Conservation (phyloP, 2,113 vertebrate species). For the Melanocharis versteri region DNA sequence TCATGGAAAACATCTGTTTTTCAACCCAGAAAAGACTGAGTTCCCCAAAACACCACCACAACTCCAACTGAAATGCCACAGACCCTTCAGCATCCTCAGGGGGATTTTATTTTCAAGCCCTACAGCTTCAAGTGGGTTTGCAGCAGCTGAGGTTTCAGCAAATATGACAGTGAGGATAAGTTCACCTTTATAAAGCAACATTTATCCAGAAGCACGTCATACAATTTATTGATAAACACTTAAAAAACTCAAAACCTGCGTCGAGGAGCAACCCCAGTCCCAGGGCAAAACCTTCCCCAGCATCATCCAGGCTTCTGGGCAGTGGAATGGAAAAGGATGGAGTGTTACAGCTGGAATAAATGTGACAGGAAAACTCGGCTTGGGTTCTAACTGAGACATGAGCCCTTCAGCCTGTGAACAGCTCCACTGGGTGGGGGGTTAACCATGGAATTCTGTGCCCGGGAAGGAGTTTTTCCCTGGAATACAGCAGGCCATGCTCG, state of each 20-base stretch:
- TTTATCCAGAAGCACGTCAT: neutral
- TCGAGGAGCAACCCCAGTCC: neutral
- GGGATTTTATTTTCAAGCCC: neutral
- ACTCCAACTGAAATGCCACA: neutral
- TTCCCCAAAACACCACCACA: neutral
- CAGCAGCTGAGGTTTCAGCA: neutral
- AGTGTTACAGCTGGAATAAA: neutral
- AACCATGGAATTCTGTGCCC: fast-evolving
- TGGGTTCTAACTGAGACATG: neutral
- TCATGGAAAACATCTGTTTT: fast-evolving
- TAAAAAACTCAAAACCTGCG: neutral
- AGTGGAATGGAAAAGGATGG: fast-evolving
- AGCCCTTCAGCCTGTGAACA: neutral
- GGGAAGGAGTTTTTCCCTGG: neutral
- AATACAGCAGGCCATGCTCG: fast-evolving
- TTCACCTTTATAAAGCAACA: neutral
- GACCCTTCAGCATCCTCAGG: neutral
- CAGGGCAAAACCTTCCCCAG: neutral
- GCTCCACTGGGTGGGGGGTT: neutral
- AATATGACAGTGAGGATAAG: fast-evolving
- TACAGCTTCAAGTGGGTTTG: neutral
- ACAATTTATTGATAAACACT: neutral
- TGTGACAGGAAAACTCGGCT: neutral
- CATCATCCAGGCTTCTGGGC: neutral
- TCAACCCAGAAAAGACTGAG: neutral